Evolutionary conservation across 2,888 invertebrate species (phyloP), one percentile per base, ranked within the genome.

Genomic region (Oxycera nigricornis): DNA sequence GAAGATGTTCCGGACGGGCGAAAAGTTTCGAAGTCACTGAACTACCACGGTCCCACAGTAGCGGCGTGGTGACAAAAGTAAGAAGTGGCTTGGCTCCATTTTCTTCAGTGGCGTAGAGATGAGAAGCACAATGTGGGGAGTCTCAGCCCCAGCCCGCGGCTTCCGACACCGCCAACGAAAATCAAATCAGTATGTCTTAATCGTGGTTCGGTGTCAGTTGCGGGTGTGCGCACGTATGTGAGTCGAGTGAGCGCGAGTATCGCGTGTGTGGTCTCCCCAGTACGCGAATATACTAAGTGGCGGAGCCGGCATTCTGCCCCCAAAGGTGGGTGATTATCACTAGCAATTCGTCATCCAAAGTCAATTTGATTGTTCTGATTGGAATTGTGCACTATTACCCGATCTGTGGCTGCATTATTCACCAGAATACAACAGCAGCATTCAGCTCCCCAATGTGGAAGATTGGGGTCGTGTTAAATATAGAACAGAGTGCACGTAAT

Each of bases 181-280:
- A 65, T 65, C 41, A 24, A 24, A 41, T 65, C 65, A 65, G 65
- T 65, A 41, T 26, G 24, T 41, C 65, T 65, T 22, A 17, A 17
- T 65, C 65, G 65, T 24, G 65, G 65, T 24, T 39, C 41, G 41
- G 65, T 65, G 22, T 24, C 24, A 65, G 65, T 39, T 30, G 39
- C 41, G 65, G 24, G 61, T 17, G 65, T 24, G 24, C 30, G 11
- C 65, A 41, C 65, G 22, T 41, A 41, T 7, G 6, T 62, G 11
- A 9, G 2, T 9, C 46, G 46, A 6, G 4, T 1, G 39, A 17
- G 17, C 24, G 41, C n/a, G 20, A 65, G 26, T 22, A 30, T 39
- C 65, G 65, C 11, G 65, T 35, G 65, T 39, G 41, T 24, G 22
- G 39, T 39, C n/a, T n/a, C n/a, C 24, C 39, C 39, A n/a, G n/a